Base-by-base conservation (phyloP, 1,140 invertebrate genomes). In the Drosophila pachea region DNA sequence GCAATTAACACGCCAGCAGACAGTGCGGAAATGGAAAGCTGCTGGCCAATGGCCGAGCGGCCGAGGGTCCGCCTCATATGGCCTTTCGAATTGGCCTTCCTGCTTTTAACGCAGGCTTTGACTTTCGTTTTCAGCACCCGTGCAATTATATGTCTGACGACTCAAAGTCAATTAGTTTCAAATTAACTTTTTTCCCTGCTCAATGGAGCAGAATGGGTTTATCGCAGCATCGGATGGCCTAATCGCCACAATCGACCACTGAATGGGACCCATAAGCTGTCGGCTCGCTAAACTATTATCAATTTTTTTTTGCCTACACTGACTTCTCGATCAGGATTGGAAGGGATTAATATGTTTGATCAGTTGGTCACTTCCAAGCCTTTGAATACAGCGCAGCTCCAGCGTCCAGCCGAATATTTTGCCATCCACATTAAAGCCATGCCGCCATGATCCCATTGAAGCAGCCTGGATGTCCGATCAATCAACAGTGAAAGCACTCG, bases 1-100 rank as follows among this genome's bases (percentile, higher is more conserved):
- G 81, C 81, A 86, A 86, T 86, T 86, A 86, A 86, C 81, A 86
- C 81, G 81, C 77, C 82, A 68, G 64, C 76, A 86, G 81, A 81
- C 82, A 62, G 62, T 72, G 68, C 82, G 81, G 81, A 86, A 86
- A 86, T 86, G 76, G 71, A 86, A 79, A 32, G 62, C 73, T 63
- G 61, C 62, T 72, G 65, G 50, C 45, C 55, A 59, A 61, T 62
- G 59, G 35, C 58, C 12, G 45, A 4, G 47, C 9, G 52, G 11
- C 11, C 14, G 42, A 60, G 48, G 38, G 50, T 49, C 32, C 36
- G 36, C 11, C 54, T 45, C 54, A 22, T 55, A 50, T 58, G 64
- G 58, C 45, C 42, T 12, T 43, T 38, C n/a, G 68, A 68, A 76
- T 69, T 73, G 74, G 53, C 56, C 47, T 22, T 45, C 14, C 40